Evolutionary conservation across 2,797 vertebrate genomes (phyloP).

Genomic region (Anas capensis): DNA sequence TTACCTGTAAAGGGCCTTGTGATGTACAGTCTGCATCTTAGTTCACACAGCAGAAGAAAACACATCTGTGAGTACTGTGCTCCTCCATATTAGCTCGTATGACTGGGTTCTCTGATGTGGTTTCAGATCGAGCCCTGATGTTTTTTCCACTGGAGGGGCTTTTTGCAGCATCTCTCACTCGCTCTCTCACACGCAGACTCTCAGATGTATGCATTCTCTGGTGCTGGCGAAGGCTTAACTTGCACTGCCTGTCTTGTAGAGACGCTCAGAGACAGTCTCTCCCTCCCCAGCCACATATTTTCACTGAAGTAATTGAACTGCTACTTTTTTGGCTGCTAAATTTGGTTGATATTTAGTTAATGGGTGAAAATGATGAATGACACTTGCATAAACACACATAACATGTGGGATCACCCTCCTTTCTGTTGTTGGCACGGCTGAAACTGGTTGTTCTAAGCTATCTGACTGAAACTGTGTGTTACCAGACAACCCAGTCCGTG

Average conservation of each 20-base stretch:
- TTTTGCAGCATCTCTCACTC: not conserved
- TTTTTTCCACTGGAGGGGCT: not conserved
- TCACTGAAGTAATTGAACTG: not conserved
- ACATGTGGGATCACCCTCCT: fast-evolving
- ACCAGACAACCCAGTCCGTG: not conserved
- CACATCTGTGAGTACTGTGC: not conserved
- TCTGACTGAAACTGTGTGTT: not conserved
- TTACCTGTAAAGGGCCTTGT: not conserved
- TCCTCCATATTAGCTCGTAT: not conserved
- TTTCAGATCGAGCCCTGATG: conserved; percentile 5
- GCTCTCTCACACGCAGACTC: fast-evolving
- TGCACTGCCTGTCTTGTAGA: fast-evolving
- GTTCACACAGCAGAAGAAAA: not conserved
- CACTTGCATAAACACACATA: fast-evolving
- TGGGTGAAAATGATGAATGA: not conserved
- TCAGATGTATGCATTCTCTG: fast-evolving
- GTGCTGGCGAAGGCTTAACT: not conserved
- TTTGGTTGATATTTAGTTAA: not conserved
- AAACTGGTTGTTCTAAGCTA: not conserved
- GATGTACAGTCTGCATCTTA: not conserved
- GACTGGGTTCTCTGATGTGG: not conserved
- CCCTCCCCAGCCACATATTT: not conserved
- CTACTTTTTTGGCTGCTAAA: not conserved
- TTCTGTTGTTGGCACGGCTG: not conserved
- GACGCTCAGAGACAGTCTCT: not conserved